Evolutionary conservation across 2,113 vertebrate genomes (phyloP).

Genomic region (Sturnus vulgaris): DNA sequence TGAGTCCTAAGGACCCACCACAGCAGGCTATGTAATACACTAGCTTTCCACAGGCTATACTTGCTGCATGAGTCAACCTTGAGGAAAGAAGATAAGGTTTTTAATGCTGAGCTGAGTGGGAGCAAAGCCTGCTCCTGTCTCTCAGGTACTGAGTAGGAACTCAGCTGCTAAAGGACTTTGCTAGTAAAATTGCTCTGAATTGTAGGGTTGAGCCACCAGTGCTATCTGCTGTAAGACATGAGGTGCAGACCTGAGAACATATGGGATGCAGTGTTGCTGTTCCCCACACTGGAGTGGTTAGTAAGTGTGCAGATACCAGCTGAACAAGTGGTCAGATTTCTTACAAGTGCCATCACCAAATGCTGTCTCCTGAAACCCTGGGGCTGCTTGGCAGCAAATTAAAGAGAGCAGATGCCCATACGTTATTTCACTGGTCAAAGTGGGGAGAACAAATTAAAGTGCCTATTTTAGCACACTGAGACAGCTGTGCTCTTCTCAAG

Average conservation of each 20-base stretch:
- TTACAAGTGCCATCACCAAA: not conserved
- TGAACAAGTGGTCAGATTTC: not conserved
- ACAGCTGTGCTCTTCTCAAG: slow-evolving; percentile 23
- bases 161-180: not conserved
- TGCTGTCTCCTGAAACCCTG: not conserved
- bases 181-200: not conserved
- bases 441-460: slow-evolving; percentile 11
- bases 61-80: not conserved
- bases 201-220: not conserved
- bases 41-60: not conserved
- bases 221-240: not conserved
- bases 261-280: not conserved
- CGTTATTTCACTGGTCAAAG: slow-evolving; percentile 16
- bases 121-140: not conserved
- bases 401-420: not conserved
- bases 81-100: not conserved
- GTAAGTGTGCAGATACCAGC: not conserved
- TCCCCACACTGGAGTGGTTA: not conserved
- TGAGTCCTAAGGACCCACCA: not conserved
- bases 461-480: not conserved
- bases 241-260: not conserved
- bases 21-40: not conserved
- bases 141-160: not conserved
- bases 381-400: not conserved
- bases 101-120: not conserved